phyloP scores from a whole-genome alignment of 2,888 invertebrate species.

The Ophion ventricosus region DNA sequence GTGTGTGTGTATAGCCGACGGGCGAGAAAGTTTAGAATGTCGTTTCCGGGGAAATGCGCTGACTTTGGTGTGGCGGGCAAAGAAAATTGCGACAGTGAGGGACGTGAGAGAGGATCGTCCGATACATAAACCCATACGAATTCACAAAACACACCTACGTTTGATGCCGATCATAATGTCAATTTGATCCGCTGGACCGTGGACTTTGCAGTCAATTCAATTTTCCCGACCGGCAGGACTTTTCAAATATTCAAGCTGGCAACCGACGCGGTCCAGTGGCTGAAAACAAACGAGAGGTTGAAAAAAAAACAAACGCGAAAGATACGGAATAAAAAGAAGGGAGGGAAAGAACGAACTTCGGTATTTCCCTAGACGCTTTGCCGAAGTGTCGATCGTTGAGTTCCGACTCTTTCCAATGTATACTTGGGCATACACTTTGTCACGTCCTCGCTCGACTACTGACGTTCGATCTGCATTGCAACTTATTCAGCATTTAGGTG shows the following conservation, averaged over 20 bases:
- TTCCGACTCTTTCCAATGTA: too few relatives aligned
- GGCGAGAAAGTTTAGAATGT: slow-evolving; percentile 64
- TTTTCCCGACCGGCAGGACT: slow-evolving; percentile 38
- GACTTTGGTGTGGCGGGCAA: slow-evolving; percentile 12
- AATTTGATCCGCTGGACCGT: slow-evolving; percentile 44
- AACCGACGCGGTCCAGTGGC: neutral
- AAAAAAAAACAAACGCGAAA: neutral
- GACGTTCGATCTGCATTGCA: too few relatives aligned
- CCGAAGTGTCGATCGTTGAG: neutral
- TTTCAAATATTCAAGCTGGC: slow-evolving; percentile 50
- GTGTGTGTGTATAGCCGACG: slow-evolving; percentile 6
- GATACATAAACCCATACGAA: neutral
- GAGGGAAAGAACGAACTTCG: neutral
- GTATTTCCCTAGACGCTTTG: neutral
- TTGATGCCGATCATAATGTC: slow-evolving; percentile 47
- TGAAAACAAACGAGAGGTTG: neutral
- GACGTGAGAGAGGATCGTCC: slow-evolving; percentile 8
- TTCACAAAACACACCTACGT: neutral
- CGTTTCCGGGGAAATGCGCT: slow-evolving; percentile 38
- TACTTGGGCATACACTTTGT: too few relatives aligned
- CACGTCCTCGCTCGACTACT: too few relatives aligned
- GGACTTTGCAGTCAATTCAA: slow-evolving; percentile 42
- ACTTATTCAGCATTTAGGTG: too few relatives aligned
- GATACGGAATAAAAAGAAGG: neutral
- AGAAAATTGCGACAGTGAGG: slow-evolving; percentile 46